These are phyloP conservation scores for Cyanoliseus patagonus DNA, from an alignment of 2,113 vertebrate species.

Conservation along the genomic window DNA sequence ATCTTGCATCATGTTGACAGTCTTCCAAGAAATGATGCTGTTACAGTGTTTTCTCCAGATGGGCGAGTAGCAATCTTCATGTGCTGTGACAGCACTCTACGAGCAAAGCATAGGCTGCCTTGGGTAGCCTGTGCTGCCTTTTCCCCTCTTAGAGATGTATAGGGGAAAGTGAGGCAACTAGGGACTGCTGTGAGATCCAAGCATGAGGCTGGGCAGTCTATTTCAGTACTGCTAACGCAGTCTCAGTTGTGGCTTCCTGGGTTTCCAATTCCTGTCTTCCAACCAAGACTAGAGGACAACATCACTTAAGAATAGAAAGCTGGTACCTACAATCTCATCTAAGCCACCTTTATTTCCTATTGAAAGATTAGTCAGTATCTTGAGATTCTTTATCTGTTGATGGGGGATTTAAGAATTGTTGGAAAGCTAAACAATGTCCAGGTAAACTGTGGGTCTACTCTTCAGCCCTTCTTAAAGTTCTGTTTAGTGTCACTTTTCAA, in stretches of 20 bases:
- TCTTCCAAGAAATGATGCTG: not conserved
- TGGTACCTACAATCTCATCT: not conserved
- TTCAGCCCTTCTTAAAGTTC: not conserved
- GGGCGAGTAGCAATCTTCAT: not conserved
- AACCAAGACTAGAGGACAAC: not conserved
- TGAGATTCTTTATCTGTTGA: not conserved
- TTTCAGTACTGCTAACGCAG: not conserved
- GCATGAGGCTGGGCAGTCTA: not conserved
- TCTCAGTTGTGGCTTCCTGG: not conserved
- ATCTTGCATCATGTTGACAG: rapidly evolving
- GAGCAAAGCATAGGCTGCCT: not conserved
- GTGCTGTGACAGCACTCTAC: not conserved
- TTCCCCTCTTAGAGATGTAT: rapidly evolving
- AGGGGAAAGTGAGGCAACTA: rapidly evolving
- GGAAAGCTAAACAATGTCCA: not conserved
- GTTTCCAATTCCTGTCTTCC: not conserved
- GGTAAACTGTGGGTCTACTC: not conserved
- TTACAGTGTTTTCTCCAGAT: not conserved
- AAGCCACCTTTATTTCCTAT: not conserved
- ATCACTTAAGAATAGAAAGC: not conserved
- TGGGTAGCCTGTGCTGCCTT: not conserved
- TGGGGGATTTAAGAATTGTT: not conserved
- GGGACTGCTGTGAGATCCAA: not conserved
- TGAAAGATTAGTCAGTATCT: not conserved
- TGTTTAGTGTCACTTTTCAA: not conserved